Conservation (phyloP, 2,888 invertebrate genomes). For the Cantharis lateralis region DNA sequence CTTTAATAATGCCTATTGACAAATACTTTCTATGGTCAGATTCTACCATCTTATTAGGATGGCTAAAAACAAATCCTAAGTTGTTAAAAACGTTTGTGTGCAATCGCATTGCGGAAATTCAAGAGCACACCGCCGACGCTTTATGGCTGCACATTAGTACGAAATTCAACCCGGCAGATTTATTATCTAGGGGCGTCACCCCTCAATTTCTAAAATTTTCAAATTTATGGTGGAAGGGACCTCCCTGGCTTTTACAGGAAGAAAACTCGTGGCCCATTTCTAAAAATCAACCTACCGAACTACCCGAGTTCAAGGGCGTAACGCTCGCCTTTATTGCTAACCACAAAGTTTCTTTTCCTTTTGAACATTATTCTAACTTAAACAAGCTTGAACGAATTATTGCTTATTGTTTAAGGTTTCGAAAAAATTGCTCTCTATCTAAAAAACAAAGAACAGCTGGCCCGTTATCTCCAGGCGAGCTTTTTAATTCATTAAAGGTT, state of each 20-base stretch:
- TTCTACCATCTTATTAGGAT: constrained; percentile 33
- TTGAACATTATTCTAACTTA: no score
- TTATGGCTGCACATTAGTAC: constrained; percentile 31
- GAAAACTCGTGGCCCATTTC: neutral
- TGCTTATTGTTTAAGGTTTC: no score
- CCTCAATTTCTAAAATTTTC: constrained; percentile 15
- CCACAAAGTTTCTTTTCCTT: no score
- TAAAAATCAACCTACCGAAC: no score
- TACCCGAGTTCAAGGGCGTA: no score
- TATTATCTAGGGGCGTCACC: constrained; percentile 23
- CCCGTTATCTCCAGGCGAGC: no score
- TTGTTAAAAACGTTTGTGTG: constrained; percentile 31
- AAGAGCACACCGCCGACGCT: constrained; percentile 11
- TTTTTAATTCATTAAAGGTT: no score
- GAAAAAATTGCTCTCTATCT: no score
- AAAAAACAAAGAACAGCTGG: no score
- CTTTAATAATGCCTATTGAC: no score
- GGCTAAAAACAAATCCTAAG: constrained; percentile 27
- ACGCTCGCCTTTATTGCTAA: no score
- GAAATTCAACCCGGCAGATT: constrained; percentile 32
- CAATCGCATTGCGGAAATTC: constrained; percentile 33
- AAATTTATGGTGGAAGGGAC: constrained; percentile 33
- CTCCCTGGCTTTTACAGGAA: constrained; percentile 13
- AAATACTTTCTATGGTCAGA: constrained; percentile 29
- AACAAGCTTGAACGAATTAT: no score